Conservation (phyloP, 2,888 invertebrate species). For the Tanaodytes sp. region DNA sequence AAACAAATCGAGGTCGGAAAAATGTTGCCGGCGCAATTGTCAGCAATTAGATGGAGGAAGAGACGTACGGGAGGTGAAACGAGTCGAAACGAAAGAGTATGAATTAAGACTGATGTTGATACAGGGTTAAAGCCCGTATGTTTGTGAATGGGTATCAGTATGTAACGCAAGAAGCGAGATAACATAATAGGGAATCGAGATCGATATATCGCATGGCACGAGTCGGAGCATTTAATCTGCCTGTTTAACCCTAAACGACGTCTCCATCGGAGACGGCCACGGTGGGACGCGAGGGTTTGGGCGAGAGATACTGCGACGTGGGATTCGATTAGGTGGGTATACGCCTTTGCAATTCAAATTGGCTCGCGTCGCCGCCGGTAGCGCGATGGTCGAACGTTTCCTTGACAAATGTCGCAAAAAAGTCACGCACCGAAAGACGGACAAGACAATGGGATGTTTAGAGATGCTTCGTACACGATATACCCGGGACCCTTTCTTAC, state of each 20-base stretch:
- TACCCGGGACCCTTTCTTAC: conserved; percentile 55
- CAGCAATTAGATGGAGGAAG: too few species aligned
- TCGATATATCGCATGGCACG: conserved; percentile 53
- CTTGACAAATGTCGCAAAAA: conserved; percentile 70
- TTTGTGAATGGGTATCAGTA: conserved; percentile 26
- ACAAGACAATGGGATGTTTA: conserved; percentile 73
- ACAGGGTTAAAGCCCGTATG: too few species aligned
- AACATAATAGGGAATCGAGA: conserved; percentile 36
- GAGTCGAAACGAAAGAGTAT: too few species aligned
- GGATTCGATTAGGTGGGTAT: conserved; percentile 55
- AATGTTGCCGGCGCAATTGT: too few species aligned
- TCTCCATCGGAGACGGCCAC: conserved; percentile 60
- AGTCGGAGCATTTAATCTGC: conserved; percentile 54
- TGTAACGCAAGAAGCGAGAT: conserved; percentile 29
- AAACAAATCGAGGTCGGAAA: too few species aligned
- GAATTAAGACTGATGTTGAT: too few species aligned
- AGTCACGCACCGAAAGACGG: conserved; percentile 65
- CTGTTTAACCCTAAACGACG: conserved; percentile 59
- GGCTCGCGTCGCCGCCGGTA: conserved; percentile 50
- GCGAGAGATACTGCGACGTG: conserved; percentile 50
- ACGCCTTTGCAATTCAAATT: conserved; percentile 70
- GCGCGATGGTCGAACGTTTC: conserved; percentile 59
- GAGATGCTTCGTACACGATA: conserved; percentile 65
- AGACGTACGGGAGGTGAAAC: too few species aligned
- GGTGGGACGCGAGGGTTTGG: conserved; percentile 46